These are phyloP conservation scores for Aphaenogaster ashmeadi DNA, from an alignment of 1,140 invertebrate genomes.

Conservation along the genomic window DNA sequence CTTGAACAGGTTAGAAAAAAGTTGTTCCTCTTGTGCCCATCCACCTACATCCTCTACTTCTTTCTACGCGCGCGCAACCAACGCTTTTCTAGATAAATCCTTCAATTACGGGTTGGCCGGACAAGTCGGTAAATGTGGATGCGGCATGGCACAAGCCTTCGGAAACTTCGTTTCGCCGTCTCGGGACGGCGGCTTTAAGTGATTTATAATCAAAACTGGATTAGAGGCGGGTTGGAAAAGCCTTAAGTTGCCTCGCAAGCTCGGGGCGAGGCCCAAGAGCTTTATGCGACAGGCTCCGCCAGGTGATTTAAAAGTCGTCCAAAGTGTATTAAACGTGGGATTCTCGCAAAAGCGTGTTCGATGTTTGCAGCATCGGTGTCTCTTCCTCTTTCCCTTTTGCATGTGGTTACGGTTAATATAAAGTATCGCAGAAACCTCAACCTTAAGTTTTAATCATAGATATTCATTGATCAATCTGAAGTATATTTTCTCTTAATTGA, in stretches of 20 bases:
- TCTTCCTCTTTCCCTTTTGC: not conserved
- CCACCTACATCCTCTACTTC: not conserved
- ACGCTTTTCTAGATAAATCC: conserved; percentile 70
- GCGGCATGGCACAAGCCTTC: conserved; percentile 62
- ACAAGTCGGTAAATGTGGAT: conserved; percentile 68
- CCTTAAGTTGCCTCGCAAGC: conserved; percentile 70
- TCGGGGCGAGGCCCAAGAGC: conserved; percentile 40
- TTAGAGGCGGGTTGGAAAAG: conserved; percentile 75
- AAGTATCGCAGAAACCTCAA: not conserved
- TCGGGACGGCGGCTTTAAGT: conserved; percentile 75
- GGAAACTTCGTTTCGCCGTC: conserved; percentile 75
- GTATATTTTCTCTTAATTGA: not conserved
- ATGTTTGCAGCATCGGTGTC: conserved; percentile 14
- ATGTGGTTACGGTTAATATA: conserved; percentile 37
- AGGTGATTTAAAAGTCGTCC: conserved; percentile 74
- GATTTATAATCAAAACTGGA: conserved; percentile 79
- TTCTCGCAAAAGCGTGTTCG: conserved; percentile 41
- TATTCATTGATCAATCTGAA: not conserved
- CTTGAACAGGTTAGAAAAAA: not conserved
- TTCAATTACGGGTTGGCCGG: conserved; percentile 67
- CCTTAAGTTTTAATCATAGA: not conserved
- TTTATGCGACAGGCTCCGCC: conserved; percentile 49
- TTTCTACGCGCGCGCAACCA: not conserved
- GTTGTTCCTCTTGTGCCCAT: not conserved
- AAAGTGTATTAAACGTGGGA: conserved; percentile 65